These are phyloP conservation scores for Macrotus californicus DNA, from an alignment of 2,113 vertebrate genomes.

Conservation along the genomic window DNA sequence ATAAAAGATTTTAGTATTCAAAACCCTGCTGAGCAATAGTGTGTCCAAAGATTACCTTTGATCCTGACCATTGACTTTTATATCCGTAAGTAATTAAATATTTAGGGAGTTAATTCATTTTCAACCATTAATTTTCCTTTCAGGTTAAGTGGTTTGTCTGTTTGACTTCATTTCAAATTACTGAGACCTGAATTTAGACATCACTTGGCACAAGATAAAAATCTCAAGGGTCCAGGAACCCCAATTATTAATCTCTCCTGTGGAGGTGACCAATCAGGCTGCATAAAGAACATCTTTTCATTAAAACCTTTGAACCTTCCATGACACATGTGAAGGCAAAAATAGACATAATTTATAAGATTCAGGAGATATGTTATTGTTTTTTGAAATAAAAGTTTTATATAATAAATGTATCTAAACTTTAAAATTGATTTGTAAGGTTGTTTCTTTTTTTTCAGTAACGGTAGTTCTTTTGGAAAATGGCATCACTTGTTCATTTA, in stretches of 20 bases:
- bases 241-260: conserved; percentile 13
- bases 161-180: conserved; percentile 69
- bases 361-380: not conserved
- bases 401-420: not conserved
- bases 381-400: not conserved
- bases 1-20: not conserved
- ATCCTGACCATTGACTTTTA: conserved; percentile 50
- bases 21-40: not conserved
- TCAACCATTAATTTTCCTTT: conserved; percentile 74
- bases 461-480: not conserved
- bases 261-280: not conserved
- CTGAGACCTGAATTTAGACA: conserved; percentile 66
- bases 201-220: conserved; percentile 58
- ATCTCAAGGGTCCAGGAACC: conserved; percentile 30
- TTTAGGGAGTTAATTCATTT: conserved; percentile 74
- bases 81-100: conserved; percentile 73
- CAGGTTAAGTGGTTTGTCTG: conserved; percentile 75
- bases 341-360: not conserved
- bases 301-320: not conserved
- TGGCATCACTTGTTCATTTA: not conserved
- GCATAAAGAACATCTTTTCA: not conserved
- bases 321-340: not conserved
- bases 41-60: conserved; percentile 26
- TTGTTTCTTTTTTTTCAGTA: not conserved
- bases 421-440: not conserved